phyloP scores from a whole-genome alignment of 1,140 invertebrate species.

The Oreohelix idahoensis region DNA sequence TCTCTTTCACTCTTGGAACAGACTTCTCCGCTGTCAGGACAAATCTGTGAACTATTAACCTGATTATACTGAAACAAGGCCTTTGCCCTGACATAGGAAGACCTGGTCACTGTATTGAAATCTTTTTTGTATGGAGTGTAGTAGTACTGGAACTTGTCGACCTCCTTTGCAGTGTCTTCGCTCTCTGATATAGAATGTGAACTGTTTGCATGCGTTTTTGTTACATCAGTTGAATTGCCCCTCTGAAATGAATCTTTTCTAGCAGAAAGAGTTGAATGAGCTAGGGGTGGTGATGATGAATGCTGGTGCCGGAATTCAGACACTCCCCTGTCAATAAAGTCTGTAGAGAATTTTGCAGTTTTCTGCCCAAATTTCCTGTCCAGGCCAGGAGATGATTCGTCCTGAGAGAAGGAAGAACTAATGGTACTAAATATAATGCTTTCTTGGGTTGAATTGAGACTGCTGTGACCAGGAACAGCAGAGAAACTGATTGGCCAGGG shows the following conservation, averaged over 20 bases:
- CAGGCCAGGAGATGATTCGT: not conserved
- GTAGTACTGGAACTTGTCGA: conserved; percentile 13
- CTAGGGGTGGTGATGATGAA: not conserved
- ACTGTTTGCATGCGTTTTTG: not conserved
- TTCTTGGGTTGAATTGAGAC: conserved; percentile 2
- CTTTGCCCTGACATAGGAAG: not conserved
- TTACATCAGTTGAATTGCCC: not conserved
- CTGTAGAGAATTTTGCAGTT: not conserved
- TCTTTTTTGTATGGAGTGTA: conserved; percentile 9
- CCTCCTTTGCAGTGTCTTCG: not conserved
- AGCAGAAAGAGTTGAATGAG: not conserved
- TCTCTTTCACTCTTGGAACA: not conserved
- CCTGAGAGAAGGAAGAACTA: not conserved
- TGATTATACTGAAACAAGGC: conserved; percentile 5
- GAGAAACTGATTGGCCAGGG: not conserved
- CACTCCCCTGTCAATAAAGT: not conserved
- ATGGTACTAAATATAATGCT: not conserved
- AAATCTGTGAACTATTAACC: not conserved
- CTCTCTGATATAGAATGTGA: not conserved
- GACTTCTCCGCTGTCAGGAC: conserved; percentile 1
- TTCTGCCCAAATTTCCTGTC: not conserved
- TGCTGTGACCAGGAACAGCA: not conserved
- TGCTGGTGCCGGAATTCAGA: not conserved
- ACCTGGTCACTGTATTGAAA: conserved; percentile 11
- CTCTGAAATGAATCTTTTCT: not conserved